phyloP scores from a whole-genome alignment of 2,113 vertebrate genomes.

The Platichthys stellatus region DNA sequence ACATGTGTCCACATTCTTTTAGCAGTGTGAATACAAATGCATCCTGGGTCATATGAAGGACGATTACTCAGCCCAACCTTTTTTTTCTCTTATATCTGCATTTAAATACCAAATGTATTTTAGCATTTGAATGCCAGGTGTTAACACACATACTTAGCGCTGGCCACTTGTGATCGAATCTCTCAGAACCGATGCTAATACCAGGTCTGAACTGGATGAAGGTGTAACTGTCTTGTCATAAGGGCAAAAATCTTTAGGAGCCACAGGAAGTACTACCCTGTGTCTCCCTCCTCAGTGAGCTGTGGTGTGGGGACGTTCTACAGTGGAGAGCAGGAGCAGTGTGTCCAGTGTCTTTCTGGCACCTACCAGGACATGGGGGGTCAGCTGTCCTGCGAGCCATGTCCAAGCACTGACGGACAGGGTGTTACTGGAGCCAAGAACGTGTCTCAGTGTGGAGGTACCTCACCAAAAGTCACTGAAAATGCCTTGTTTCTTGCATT shows the following conservation, averaged over 20 bases:
- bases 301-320: slow-evolving; percentile 91
- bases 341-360: slow-evolving; percentile 87
- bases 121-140: too few species aligned
- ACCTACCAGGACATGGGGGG: slow-evolving; percentile 92
- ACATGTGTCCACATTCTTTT: too few species aligned
- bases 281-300: slow-evolving; percentile 80
- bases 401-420: slow-evolving; percentile 88
- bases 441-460: slow-evolving; percentile 93
- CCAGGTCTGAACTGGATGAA: too few species aligned
- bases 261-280: slow-evolving; percentile 12
- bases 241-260: neutral
- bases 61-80: too few species aligned
- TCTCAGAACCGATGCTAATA: too few species aligned
- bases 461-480: neutral
- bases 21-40: too few species aligned
- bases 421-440: slow-evolving; percentile 88
- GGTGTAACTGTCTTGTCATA: too few species aligned
- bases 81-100: too few species aligned
- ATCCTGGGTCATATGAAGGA: too few species aligned
- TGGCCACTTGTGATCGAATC: too few species aligned
- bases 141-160: too few species aligned
- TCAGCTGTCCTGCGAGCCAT: slow-evolving; percentile 92
- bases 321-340: slow-evolving; percentile 88
- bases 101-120: too few species aligned
- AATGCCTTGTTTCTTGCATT: neutral